These are phyloP conservation scores for Hypomecis punctinalis DNA, from an alignment of 2,888 invertebrate species.

Conservation along the genomic window DNA sequence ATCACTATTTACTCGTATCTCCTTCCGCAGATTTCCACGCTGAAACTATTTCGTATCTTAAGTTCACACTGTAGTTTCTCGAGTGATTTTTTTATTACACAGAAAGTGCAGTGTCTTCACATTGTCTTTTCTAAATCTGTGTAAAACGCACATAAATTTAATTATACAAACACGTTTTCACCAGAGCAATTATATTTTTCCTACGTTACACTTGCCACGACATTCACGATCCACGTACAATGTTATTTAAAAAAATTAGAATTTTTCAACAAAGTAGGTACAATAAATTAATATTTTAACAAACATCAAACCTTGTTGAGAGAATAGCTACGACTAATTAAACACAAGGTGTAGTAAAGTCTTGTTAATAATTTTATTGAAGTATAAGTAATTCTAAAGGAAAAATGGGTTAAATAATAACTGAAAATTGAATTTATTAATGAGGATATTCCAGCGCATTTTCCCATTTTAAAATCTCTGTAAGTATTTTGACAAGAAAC, in stretches of 20 bases:
- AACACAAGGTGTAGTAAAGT: conserved; percentile 7
- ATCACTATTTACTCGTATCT: too few species aligned
- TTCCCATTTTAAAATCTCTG: too few species aligned
- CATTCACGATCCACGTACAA: conserved; percentile 2
- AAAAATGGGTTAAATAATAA: neutral
- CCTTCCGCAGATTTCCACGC: too few species aligned
- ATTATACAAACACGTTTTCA: neutral
- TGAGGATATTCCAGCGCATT: too few species aligned
- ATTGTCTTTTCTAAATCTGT: neutral
- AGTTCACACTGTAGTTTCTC: too few species aligned
- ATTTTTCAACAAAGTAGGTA: conserved; percentile 1
- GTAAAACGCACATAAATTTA: neutral
- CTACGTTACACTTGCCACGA: neutral
- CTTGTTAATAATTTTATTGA: neutral
- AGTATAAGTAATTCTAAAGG: neutral
- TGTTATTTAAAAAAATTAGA: neutral
- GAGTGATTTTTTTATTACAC: neutral
- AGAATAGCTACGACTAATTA: conserved; percentile 16
- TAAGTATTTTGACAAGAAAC: too few species aligned
- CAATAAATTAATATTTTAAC: neutral
- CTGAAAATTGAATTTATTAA: too few species aligned
- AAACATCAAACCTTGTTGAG: conserved; percentile 1
- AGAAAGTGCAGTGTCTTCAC: neutral
- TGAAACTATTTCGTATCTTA: too few species aligned
- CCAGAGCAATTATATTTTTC: neutral